Base-by-base conservation (phyloP, 2,888 invertebrate genomes). In the Caenorhabditis sp. region DNA sequence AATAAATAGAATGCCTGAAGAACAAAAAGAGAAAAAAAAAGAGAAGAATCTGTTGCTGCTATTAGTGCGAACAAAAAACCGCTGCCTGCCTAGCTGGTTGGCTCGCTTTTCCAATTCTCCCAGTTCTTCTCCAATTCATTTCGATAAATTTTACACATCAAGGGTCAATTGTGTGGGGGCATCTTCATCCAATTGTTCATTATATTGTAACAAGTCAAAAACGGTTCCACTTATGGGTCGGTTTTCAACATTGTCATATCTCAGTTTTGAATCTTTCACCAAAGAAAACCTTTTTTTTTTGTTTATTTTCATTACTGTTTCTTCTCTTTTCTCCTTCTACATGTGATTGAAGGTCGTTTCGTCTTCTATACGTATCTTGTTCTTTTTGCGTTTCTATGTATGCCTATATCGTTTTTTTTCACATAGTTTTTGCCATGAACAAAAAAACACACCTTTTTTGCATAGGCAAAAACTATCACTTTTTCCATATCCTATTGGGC, bases 301-400 rank as follows among this genome's bases (percentile, higher is more conserved):
- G 3, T 17, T 58, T 52, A 53, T 63, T 59, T 60, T 70, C 69
- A 66, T 70, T 70, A 70, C 70, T 65, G 59, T 65, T 53, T 26
- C 64, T 56, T 26, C 36, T 57, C 26, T 27, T 27, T 43, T 57
- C 43, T 26, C 57, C 25, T 57, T 57, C 64, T 58, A 61, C 70
- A 65, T 70, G 60, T 53, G 58, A 50, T 61, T 58, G 60, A 21
- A 57, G 50, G 61, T 52, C 38, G 69, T 63, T 43, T 69, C 63
- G 43, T 38, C 38, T 50, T 53, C 31, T 4, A 31, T 31, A n/a
- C n/a, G n/a, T n/a, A 31, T 31, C 43, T 43, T 43, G 43, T 43
- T 43, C 17, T 43, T 43, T 43, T 43, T 14, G 43, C 31, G 31
- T 31, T 31, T n/a, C 58, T 53, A 53, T 21, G 54, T 23, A 63